These are phyloP conservation scores for Chirona hameri DNA, from an alignment of 2,888 invertebrate species.

Conservation along the genomic window DNA sequence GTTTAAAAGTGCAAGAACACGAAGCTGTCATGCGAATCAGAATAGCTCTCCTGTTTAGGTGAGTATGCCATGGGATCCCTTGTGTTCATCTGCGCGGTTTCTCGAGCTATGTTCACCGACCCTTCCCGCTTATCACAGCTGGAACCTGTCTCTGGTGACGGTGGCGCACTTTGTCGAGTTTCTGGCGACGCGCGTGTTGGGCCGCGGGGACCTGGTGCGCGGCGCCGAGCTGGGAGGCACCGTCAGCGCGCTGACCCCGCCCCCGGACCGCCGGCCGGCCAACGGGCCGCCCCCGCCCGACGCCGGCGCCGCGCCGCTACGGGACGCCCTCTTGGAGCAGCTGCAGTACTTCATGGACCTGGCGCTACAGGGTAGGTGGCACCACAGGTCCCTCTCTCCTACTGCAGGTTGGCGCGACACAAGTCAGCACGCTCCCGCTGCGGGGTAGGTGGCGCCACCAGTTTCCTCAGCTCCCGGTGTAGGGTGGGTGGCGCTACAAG, in stretches of 20 bases:
- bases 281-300: not conserved
- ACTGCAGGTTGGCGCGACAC: not conserved
- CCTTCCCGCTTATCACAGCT: not conserved
- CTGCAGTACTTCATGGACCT: slow-evolving; percentile 23
- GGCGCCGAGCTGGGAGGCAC: not conserved
- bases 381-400: no score
- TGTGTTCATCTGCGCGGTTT: not conserved
- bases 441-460: no score
- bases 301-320: not conserved
- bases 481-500: no score
- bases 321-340: not conserved
- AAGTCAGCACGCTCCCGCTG: not conserved
- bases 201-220: not conserved
- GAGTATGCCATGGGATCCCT: not conserved
- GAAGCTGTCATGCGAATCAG: no score
- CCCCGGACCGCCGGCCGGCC: not conserved
- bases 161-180: slow-evolving; percentile 25
- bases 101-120: no score
- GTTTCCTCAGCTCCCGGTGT: not conserved
- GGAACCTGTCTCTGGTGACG: slow-evolving; percentile 27
- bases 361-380: not conserved
- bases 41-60: not conserved
- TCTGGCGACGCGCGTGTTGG: slow-evolving; percentile 12
- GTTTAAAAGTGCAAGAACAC: no score
- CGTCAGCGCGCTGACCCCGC: no score